A percentile compares a stretch with the other conserved stretches of the same genome.
Conservation (phyloP, 2,888 invertebrate genomes). For the Brachycybe producta region DNA sequence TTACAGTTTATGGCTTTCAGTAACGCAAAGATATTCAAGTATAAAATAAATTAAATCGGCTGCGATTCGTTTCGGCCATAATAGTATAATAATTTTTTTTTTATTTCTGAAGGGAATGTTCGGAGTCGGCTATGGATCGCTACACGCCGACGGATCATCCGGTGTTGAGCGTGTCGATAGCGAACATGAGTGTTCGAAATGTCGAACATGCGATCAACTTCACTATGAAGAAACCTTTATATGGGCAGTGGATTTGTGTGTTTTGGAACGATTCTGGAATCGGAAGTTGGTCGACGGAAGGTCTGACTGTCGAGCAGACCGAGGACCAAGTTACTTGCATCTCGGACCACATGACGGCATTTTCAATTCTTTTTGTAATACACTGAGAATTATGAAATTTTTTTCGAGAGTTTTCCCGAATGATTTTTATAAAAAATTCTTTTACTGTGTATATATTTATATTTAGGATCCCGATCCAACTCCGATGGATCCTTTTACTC, state of each 20-base stretch:
- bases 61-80: not conserved
- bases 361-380: slow-evolving; percentile 31
- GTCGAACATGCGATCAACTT: slow-evolving; percentile 13
- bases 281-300: slow-evolving; percentile 28
- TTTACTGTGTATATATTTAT: not conserved
- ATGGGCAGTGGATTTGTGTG: slow-evolving; percentile 12
- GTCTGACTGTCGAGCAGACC: slow-evolving; percentile 25
- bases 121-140: not conserved
- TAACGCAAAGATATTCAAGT: slow-evolving; percentile 24
- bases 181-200: slow-evolving; percentile 20
- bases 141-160: slow-evolving; percentile 1
- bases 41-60: slow-evolving; percentile 10
- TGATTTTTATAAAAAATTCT: slow-evolving; percentile 1
- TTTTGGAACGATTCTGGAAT: slow-evolving; percentile 1
- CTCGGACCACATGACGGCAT: slow-evolving; percentile 33
- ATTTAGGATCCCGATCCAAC: slow-evolving; percentile 28
- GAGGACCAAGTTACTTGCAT: slow-evolving; percentile 27
- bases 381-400: not conserved
- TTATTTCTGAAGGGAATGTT: slow-evolving; percentile 13
- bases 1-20: slow-evolving; percentile 23
- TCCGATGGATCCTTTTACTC: slow-evolving; percentile 26
- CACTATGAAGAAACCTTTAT: slow-evolving; percentile 4
- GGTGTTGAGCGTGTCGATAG: slow-evolving; percentile 21
- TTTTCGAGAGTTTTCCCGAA: not conserved
- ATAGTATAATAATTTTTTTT: not conserved